Evolutionary conservation across 1,140 invertebrate species (phyloP), one percentile per base, ranked within the genome.

Genomic region (Lepidurus apus): DNA sequence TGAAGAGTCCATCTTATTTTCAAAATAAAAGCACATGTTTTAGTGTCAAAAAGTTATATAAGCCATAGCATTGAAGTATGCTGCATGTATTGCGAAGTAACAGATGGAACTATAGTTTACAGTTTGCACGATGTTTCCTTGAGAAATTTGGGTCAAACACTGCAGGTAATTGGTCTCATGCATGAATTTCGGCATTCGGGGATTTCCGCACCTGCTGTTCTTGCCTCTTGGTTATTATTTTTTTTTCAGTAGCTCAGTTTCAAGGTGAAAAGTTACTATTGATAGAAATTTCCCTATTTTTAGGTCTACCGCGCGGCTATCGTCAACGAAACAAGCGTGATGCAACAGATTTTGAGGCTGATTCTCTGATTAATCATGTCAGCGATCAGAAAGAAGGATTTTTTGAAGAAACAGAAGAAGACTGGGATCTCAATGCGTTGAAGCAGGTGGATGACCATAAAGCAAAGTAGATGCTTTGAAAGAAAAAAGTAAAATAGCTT

Each of bases 71-170:
- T 34, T 34, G 34, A 34, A 34, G 34, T 21, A 65, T 65, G 53
- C 21, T 65, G 21, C 17, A 21, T 17, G 13, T 65, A 17, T 65
- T 65, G 21, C 21, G 17, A 65, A 65, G 53, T n/a, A 17, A 21
- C 53, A 65, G 21, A 65, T 65, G 8, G 13, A 21, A 65, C 17
- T 65, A 21, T 65, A 13, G 17, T 21, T 21, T 65, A 21, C 53
- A 65, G 53, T 65, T 65, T 9, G 53, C 53, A 65, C 53, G 53
- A 65, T 65, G 53, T 65, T 65, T 21, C 53, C 53, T 65, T 65
- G 53, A 65, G 53, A 65, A 65, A 65, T 65, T 65, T 65, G 53
- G 53, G 53, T 65, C 53, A 65, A 65, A 65, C 21, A 65, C 53
- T 65, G 53, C 53, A 65, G 53, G 53, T 65, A 65, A 65, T n/a